These are phyloP conservation scores for Agrenia bidenticulata DNA, from an alignment of 2,888 invertebrate genomes.

Conservation along the genomic window DNA sequence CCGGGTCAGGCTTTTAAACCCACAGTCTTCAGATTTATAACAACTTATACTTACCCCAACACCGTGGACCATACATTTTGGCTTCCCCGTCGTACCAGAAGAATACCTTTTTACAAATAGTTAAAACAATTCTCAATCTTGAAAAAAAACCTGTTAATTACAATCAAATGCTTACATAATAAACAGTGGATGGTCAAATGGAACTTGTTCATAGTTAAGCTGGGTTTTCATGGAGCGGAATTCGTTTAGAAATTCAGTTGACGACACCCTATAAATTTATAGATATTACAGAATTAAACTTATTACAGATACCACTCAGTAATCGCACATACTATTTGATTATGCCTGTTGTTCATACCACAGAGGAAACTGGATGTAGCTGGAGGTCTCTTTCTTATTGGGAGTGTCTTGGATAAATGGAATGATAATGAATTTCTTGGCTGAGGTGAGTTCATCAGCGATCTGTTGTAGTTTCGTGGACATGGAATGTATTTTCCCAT, in stretches of 20 bases:
- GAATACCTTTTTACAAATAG: background rate
- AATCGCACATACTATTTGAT: too few species aligned
- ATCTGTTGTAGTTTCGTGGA: constrained; percentile 59
- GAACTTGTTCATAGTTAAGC: constrained; percentile 58
- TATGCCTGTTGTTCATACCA: too few species aligned
- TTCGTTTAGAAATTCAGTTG: constrained; percentile 38
- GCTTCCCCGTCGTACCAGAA: constrained; percentile 63
- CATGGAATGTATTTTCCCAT: constrained; percentile 60
- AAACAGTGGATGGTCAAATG: constrained; percentile 62
- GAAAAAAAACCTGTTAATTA: too few species aligned
- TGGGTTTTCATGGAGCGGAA: constrained; percentile 29
- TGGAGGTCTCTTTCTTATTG: constrained; percentile 7
- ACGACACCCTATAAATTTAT: constrained; percentile 42
- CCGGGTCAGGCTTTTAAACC: too few species aligned
- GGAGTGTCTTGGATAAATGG: constrained; percentile 38
- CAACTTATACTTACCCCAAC: constrained; percentile 60
- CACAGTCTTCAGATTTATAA: too few species aligned
- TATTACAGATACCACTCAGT: too few species aligned
- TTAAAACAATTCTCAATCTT: too few species aligned
- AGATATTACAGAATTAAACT: too few species aligned
- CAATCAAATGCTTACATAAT: constrained; percentile 63
- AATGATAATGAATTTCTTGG: constrained; percentile 45
- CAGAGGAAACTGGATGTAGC: background rate
- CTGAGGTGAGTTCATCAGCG: constrained; percentile 37
- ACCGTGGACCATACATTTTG: constrained; percentile 64